A percentile compares a stretch with the other conserved stretches of the same genome.
Evolutionary conservation across 2,888 invertebrate species (phyloP).

Genomic region (Scaptomyza cyrtandrae): DNA sequence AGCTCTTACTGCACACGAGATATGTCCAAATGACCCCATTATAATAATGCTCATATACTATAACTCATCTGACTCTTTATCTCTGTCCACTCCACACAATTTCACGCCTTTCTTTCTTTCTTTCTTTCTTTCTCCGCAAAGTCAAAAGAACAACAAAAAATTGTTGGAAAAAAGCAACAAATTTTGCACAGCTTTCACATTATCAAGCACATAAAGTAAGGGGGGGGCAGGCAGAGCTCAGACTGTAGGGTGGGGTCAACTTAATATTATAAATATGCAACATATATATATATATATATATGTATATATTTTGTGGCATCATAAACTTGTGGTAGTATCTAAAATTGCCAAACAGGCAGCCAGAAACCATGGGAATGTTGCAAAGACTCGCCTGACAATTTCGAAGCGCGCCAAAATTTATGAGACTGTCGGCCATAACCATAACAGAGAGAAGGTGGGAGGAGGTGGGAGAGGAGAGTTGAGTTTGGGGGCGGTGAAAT

Average conservation of each 20-base stretch:
- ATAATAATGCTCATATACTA: constrained; percentile 13
- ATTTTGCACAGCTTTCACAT: constrained; percentile 50
- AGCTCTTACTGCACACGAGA: constrained; percentile 16
- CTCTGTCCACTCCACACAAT: constrained; percentile 40
- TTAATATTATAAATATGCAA: constrained; percentile 78
- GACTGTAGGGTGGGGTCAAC: constrained; percentile 50
- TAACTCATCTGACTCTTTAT: constrained; percentile 26
- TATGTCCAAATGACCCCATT: constrained; percentile 19
- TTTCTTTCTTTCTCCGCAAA: constrained; percentile 31
- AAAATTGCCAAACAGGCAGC: constrained; percentile 65
- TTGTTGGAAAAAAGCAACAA: constrained; percentile 16
- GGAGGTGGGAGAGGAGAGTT: background rate
- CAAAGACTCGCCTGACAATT: constrained; percentile 60
- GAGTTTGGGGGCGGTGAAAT: background rate
- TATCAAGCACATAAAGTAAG: constrained; percentile 63
- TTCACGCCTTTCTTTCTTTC: constrained; percentile 61
- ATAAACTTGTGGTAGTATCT: constrained; percentile 79
- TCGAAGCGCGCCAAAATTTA: constrained; percentile 64
- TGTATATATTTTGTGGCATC: constrained; percentile 77
- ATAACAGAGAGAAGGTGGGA: background rate
- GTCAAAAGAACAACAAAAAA: constrained; percentile 26
- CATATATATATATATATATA: constrained; percentile 27
- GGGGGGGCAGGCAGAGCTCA: background rate
- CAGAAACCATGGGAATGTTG: constrained; percentile 41
- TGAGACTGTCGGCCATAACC: constrained; percentile 51